Conservation (phyloP, 1,140 invertebrate species). For the Drosophila willistoni region DNA sequence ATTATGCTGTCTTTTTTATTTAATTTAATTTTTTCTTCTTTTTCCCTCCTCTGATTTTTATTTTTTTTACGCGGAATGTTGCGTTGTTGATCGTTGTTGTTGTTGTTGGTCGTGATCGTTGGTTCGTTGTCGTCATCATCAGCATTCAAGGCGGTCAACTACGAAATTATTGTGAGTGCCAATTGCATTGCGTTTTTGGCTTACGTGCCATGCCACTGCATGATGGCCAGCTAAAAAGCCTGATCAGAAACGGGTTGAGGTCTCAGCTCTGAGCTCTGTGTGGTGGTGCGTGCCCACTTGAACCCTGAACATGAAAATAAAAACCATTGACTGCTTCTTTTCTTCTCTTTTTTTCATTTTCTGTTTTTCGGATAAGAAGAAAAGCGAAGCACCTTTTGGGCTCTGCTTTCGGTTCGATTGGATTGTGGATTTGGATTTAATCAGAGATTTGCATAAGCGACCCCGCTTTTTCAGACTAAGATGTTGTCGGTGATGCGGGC, state of each 20-base stretch:
- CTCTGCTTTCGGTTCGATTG: constrained; percentile 25
- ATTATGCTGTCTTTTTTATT: constrained; percentile 69
- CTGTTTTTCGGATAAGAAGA: background rate
- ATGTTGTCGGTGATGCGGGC: constrained; percentile 47
- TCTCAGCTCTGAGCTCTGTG: background rate
- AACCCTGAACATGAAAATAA: constrained; percentile 77
- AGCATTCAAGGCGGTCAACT: constrained; percentile 78
- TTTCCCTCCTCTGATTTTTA: background rate
- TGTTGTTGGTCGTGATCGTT: constrained; percentile 16
- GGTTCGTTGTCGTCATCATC: constrained; percentile 66
- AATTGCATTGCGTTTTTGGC: constrained; percentile 52
- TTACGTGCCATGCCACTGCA: constrained; percentile 36
- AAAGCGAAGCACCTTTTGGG: constrained; percentile 5
- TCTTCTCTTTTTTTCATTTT: constrained; percentile 1
- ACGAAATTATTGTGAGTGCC: constrained; percentile 62
- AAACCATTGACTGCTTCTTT: constrained; percentile 64
- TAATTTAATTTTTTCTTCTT: constrained; percentile 12
- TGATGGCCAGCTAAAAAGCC: constrained; percentile 25
- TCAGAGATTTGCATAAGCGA: constrained; percentile 59
- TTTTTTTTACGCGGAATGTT: constrained; percentile 50
- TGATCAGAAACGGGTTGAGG: constrained; percentile 35
- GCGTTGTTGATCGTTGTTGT: constrained; percentile 23
- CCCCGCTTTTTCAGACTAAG: constrained; percentile 28
- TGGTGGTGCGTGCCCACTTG: constrained; percentile 25
- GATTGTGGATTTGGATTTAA: constrained; percentile 42